Base-by-base conservation (phyloP, 2,888 invertebrate species). In the Tetragonula carbonaria region DNA sequence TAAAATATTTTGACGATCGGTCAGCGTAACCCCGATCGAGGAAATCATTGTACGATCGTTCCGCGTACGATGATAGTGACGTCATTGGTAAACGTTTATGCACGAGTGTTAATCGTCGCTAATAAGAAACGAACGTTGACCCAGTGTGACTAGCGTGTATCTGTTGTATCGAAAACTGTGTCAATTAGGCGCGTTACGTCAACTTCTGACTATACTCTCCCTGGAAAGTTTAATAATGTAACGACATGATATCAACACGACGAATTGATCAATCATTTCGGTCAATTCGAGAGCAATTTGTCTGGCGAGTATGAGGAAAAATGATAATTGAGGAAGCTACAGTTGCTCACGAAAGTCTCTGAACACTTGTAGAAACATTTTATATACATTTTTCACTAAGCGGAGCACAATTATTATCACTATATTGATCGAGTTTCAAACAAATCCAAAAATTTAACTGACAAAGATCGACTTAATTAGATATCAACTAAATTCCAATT, bases 81-180 rank as follows among this genome's bases (percentile, higher is more conserved):
- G 86, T 88, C 89, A 86, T 65, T 71, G 71, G 84, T 74, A 85
- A 89, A 87, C 83, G 87, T 86, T 90, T 84, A 82, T 86, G 51
- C 53, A 66, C 73, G 28, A 73, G 81, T 68, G 90, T 87, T 90
- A 90, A 90, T 86, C 84, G 86, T 68, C 65, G 85, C 75, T 87
- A 90, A 90, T 81, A 78, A 86, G 82, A 78, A 81, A 80, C 81
- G 85, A 90, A 77, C 88, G 86, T 88, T 88, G 88, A 90, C 90
- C 90, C 83, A 90, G 72, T 84, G 80, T 82, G 79, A 73, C 73
- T 53, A 63, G 68, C 51, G 59, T n/a, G 57, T 65, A 68, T 77
- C 79, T 51, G 65, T 77, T 65, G 73, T 74, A 75, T 80, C 78
- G 78, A 82, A 88, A 84, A 86, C 82, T 84, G 57, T 80, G 80